Conservation (phyloP, 1,140 invertebrate species). For the roundworm (Caenorhabditis elegans) region DNA sequence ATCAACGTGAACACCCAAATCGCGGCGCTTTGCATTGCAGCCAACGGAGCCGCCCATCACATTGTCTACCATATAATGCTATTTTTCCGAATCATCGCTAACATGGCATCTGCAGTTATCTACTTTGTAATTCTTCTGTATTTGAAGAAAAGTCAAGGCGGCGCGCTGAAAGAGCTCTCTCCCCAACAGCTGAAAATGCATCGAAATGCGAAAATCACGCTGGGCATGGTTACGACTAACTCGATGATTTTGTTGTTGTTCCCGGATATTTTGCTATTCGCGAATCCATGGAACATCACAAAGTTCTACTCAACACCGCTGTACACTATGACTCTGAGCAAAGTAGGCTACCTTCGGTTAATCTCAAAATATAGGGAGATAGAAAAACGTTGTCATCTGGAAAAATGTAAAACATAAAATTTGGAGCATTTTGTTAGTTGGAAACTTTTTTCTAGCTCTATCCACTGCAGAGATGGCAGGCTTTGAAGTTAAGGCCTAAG, state of each 20-base stretch:
- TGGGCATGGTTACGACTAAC: slow-evolving; percentile 36
- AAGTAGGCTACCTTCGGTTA: slow-evolving; percentile 5
- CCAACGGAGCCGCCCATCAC: slow-evolving; percentile 42
- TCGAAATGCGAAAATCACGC: slow-evolving; percentile 33
- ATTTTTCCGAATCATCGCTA: slow-evolving; percentile 34
- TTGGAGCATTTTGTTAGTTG: too few relatives aligned
- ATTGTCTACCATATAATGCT: slow-evolving; percentile 32
- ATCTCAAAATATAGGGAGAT: too few relatives aligned
- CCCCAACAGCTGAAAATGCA: slow-evolving; percentile 40
- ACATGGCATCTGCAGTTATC: slow-evolving; percentile 28
- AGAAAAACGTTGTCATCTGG: too few relatives aligned
- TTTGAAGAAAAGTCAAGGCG: slow-evolving; percentile 26
- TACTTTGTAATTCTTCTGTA: slow-evolving; percentile 31
- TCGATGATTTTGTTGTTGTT: slow-evolving; percentile 32
- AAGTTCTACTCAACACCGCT: slow-evolving; percentile 33
- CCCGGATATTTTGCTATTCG: slow-evolving; percentile 39
- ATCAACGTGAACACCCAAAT: neutral
- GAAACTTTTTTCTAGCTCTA: too few relatives aligned
- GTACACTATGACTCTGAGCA: slow-evolving; percentile 38
- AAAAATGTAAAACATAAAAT: too few relatives aligned
- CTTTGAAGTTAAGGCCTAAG: too few relatives aligned
- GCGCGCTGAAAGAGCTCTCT: slow-evolving; percentile 15
- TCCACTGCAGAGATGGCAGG: too few relatives aligned
- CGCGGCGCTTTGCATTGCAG: slow-evolving; percentile 5
- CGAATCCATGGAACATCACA: slow-evolving; percentile 30